phyloP scores from a whole-genome alignment of 53 echinoderm and acorn worm genomes.

The Mesocentrotus franciscanus region DNA sequence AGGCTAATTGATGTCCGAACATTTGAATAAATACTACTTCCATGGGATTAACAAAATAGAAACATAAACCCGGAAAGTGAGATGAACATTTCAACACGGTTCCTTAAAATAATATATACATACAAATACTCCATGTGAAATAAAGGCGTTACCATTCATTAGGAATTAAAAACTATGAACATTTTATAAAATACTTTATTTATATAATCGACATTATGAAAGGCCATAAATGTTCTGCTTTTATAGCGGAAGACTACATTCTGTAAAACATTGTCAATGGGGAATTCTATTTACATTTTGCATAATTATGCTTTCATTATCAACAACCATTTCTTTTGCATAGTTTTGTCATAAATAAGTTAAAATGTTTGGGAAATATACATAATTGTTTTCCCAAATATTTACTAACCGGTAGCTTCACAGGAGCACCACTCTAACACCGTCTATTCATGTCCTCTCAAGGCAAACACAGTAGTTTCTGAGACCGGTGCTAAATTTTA shows the following conservation, averaged over 20 bases:
- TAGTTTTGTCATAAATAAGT: slow-evolving; percentile 45
- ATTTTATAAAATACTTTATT: background rate
- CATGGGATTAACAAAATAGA: background rate
- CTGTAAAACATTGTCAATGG: background rate
- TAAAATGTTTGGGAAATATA: background rate
- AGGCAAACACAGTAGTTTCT: background rate
- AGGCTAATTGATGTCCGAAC: background rate
- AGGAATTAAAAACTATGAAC: background rate
- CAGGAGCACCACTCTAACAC: background rate
- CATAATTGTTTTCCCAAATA: background rate
- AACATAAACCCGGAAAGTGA: background rate
- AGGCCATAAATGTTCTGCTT: background rate
- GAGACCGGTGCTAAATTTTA: background rate
- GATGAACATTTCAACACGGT: background rate
- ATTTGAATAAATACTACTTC: background rate
- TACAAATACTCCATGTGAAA: background rate
- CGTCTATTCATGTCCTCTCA: background rate
- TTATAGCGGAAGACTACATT: background rate
- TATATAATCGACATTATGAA: background rate
- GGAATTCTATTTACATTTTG: slow-evolving; percentile 29
- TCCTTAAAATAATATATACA: background rate
- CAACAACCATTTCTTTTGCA: background rate
- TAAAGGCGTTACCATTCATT: background rate
- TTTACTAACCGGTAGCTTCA: background rate
- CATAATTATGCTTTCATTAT: background rate